Evolutionary conservation across 2,888 invertebrate species (phyloP), one percentile per base, ranked within the genome.

Genomic region (Tetranychus piercei): DNA sequence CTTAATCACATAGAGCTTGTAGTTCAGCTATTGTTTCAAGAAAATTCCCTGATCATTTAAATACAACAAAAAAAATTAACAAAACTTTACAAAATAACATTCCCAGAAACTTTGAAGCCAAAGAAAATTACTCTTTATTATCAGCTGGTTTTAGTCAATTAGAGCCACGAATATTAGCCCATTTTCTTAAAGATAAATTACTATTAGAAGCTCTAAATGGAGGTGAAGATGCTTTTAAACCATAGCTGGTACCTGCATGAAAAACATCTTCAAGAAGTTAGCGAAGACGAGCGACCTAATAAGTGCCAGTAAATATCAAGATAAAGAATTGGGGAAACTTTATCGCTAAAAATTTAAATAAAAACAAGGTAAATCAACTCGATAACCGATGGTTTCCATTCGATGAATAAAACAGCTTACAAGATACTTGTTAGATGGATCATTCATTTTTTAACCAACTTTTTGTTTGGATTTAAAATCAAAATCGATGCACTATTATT

Each of bases 101-200:
- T 81, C 82, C 78, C 80, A 82, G 76, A 80, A 87, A 88, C n/a
- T 75, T 78, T 72, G 44, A 75, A n/a, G 75, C 76, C 1, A 64
- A 65, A 72, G 20, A 78, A 81, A 85, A 83, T 74, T 82, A 82
- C 69, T 83, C 89, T 71, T 84, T 97, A 74, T 82, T 99, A 71
- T 90, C 95, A 0, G 94, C 94, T 0, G 97, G 99, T 84, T 99
- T 94, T 84, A 93, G 93, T 79, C 99, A 99, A 83, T 82, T 99
- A 77, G 99, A 99, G 84, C 86, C 99, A 82, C 86, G 99, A 79
- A 88, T 99, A 76, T 84, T 99, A 79, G 91, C 96, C 22, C 94
- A 96, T 83, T 87, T 95, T 77, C 91, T 92, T 9, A 84, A 86
- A 77, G 97, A 97, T 83, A 78, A 82, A 8, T 85, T 86, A 71